Evolutionary conservation across 2,113 vertebrate species (phyloP), one percentile per base, ranked within the genome.

Genomic region (Lagopus muta): DNA sequence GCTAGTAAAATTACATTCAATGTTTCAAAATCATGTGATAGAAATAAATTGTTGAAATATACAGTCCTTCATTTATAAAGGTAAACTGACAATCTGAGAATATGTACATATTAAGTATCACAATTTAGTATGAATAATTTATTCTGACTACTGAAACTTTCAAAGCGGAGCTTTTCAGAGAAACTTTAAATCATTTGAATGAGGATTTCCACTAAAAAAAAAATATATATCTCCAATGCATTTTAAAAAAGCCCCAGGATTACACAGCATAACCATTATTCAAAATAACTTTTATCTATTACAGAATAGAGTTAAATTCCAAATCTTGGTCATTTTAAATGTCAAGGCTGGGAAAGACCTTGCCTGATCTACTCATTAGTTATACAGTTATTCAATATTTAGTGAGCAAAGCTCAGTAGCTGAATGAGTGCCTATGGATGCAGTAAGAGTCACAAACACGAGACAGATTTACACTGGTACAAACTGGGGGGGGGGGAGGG

Each of bases 61-160:
- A 3, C 19, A 24, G 22, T 48, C 91, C 74, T 86, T 78, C 30
- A 57, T 40, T 65, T 72, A 40, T 47, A 64, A 86, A 92, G 70
- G 66, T 78, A 84, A 93, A 82, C 27, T 32, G 62, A 75, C n/a
- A 78, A n/a, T 14, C 20, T 36, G 18, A 67, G 57, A 81, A 86
- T 22, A 69, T 4, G 11, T 79, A 83, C 32, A 15, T 38, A 58
- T 32, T 1, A 4, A 4, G 1, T 17, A 34, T 4, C 0, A 0
- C 5, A 32, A 73, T 65, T 45, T 43, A 30, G 30, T 13, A 30
- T 48, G 34, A 86, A 57, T 82, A 45, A 91, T 66, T 79, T 61
- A 75, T 84, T 92, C 81, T 64, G 13, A 78, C 55, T 34, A 78
- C 20, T 83, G 72, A 67, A 64, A 47, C 48, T 36, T 40, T 52